Conservation (phyloP, 2,888 invertebrate genomes). For the Chrysopilus asiliformis region DNA sequence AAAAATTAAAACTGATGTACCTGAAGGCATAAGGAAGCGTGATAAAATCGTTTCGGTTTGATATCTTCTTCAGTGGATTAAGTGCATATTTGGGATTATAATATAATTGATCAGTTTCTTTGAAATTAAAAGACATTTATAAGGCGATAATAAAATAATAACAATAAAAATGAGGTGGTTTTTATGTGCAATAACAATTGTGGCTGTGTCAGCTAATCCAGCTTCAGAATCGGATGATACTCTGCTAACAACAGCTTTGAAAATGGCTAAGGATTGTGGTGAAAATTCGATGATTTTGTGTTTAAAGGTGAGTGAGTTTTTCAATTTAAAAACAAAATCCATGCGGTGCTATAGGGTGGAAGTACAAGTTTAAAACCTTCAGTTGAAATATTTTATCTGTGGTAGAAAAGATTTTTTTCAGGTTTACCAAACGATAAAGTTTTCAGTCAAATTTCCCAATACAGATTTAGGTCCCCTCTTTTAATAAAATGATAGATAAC, state of each 20-base stretch:
- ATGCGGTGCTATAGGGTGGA: too few species aligned
- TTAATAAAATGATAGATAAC: too few species aligned
- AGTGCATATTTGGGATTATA: neutral
- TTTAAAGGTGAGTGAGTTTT: conserved; percentile 55
- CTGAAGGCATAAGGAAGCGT: too few species aligned
- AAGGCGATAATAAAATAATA: neutral
- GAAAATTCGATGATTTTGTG: conserved; percentile 53
- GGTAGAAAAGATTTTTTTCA: too few species aligned
- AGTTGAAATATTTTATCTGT: too few species aligned
- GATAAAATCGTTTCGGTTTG: neutral
- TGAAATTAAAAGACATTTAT: conserved; percentile 1
- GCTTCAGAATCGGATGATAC: conserved; percentile 41
- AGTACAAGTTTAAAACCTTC: too few species aligned
- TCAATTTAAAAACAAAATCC: too few species aligned
- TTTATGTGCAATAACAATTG: conserved; percentile 35
- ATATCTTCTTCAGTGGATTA: neutral
- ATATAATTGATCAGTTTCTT: neutral
- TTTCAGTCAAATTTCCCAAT: too few species aligned
- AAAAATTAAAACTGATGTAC: too few species aligned
- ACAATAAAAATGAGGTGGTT: conserved; percentile 38
- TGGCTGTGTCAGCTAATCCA: conserved; percentile 38
- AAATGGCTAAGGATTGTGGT: conserved; percentile 57
- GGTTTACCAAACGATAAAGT: too few species aligned
- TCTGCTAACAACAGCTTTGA: conserved; percentile 47
- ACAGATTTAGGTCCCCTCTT: too few species aligned